A percentile compares a stretch with the other conserved stretches of the same genome.
Evolutionary conservation across 2,797 vertebrate genomes (phyloP).

Genomic region (Gymnoscopelus braueri): DNA sequence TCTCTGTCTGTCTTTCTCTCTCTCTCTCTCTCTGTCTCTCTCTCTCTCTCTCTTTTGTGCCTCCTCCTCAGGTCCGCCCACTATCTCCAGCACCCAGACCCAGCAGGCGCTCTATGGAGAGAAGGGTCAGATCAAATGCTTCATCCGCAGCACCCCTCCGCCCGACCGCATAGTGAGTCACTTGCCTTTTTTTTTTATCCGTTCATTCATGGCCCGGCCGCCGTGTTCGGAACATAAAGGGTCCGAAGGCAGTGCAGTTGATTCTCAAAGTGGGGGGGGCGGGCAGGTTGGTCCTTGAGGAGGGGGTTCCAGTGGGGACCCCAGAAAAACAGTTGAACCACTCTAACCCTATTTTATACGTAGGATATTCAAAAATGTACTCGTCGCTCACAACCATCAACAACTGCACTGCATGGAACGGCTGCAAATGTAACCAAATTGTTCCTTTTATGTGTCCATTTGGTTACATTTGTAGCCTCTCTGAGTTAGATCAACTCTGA

Average conservation of each 20-base stretch:
- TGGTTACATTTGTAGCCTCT: too few species aligned
- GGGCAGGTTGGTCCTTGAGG: too few species aligned
- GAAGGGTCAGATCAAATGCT: constrained; percentile 99
- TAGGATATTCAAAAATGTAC: too few species aligned
- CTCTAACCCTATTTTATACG: too few species aligned
- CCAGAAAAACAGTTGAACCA: too few species aligned
- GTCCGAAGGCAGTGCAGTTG: background rate
- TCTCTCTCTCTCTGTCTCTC: background rate
- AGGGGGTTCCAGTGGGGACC: too few species aligned
- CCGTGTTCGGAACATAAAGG: too few species aligned
- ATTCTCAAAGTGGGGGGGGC: too few species aligned
- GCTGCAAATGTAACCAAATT: background rate
- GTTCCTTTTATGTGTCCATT: too few species aligned
- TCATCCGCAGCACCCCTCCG: constrained; percentile 96
- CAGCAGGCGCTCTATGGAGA: constrained; percentile 97
- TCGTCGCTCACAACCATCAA: background rate
- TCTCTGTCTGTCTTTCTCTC: background rate
- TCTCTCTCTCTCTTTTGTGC: background rate
- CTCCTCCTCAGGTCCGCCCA: constrained; percentile 89
- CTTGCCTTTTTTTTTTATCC: background rate
- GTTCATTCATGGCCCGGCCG: too few species aligned
- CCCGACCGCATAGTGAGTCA: constrained; percentile 97
- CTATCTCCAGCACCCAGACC: constrained; percentile 99
- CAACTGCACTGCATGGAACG: background rate
- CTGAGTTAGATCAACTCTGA: too few species aligned